Evolutionary conservation across 2,888 invertebrate genomes (phyloP).

Genomic region (Tricholauxania praeusta): DNA sequence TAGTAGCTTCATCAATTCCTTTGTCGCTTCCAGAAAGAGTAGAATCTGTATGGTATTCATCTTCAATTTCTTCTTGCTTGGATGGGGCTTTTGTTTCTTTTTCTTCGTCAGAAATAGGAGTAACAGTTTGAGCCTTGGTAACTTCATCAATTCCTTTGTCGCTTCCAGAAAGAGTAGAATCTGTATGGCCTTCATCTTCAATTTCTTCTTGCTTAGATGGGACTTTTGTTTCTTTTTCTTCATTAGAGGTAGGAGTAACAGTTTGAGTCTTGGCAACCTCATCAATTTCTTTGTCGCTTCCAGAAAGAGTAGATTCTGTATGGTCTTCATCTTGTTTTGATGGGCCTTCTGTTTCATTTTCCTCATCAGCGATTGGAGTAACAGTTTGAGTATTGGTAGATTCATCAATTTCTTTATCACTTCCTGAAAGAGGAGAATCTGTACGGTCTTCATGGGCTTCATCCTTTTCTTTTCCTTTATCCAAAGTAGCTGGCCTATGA

Average conservation of each 20-base stretch:
- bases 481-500: not conserved
- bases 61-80: not conserved
- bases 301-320: not conserved
- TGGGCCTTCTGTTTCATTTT: not conserved
- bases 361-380: not conserved
- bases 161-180: not conserved
- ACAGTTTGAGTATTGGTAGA: constrained; percentile 3
- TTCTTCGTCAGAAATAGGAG: not conserved
- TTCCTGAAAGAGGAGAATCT: not conserved
- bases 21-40: not conserved
- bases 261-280: too few species aligned
- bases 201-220: not conserved
- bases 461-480: not conserved
- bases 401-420: constrained; percentile 22
- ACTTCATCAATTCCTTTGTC: too few species aligned
- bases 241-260: not conserved
- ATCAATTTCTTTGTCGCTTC: too few species aligned
- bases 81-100: not conserved
- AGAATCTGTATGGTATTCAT: not conserved
- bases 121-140: not conserved
- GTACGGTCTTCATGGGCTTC: constrained; percentile 1
- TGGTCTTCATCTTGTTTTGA: not conserved
- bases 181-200: not conserved
- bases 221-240: not conserved
- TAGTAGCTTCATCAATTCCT: too few species aligned